Evolutionary conservation across 2,888 invertebrate genomes (phyloP).

Genomic region (Synanthedon vespiformis): DNA sequence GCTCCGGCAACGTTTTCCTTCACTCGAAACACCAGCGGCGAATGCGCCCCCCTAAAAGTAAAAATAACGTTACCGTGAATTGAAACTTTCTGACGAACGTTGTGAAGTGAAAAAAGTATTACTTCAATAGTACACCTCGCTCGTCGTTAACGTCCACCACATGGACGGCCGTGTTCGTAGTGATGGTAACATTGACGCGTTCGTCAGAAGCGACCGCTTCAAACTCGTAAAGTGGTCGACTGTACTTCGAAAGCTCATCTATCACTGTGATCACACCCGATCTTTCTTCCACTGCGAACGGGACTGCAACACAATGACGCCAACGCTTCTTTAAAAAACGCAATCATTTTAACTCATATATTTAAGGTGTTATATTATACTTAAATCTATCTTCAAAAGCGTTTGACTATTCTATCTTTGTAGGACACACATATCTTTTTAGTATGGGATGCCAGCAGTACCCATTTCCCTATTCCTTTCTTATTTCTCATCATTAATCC

Average conservation of each 20-base stretch:
- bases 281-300: constrained; percentile 89
- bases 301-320: constrained; percentile 67
- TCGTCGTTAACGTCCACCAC: constrained; percentile 83
- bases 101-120: constrained; percentile 13
- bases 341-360: no score
- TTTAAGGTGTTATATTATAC: no score
- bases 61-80: constrained; percentile 13
- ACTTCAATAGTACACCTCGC: constrained; percentile 75
- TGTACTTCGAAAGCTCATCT: constrained; percentile 77
- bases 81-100: constrained; percentile 3
- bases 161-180: constrained; percentile 87
- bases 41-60: constrained; percentile 73
- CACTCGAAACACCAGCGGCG: constrained; percentile 80
- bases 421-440: no score
- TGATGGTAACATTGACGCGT: constrained; percentile 72
- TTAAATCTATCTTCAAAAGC: no score
- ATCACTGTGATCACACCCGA: constrained; percentile 90
- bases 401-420: no score
- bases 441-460: no score
- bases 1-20: constrained; percentile 81
- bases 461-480: no score
- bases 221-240: constrained; percentile 79
- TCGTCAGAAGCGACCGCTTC: constrained; percentile 83
- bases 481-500: no score
- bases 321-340: background rate